Evolutionary conservation across 2,113 vertebrate species (phyloP).

Genomic region (Platanista minor): DNA sequence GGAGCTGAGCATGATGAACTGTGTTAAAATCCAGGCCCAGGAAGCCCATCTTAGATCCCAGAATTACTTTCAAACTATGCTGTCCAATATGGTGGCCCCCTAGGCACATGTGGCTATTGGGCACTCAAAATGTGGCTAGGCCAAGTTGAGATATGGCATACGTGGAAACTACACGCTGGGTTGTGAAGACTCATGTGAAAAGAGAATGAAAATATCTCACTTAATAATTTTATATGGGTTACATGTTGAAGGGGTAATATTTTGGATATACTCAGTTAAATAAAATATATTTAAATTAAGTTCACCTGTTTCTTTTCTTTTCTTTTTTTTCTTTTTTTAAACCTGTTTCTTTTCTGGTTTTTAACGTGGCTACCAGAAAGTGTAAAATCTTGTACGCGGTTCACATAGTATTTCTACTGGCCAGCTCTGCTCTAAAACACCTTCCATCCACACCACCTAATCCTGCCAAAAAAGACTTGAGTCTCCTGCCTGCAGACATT

Average conservation of each 20-base stretch:
- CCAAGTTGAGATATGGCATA: neutral
- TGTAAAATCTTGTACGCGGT: neutral
- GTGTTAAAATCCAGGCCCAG: neutral
- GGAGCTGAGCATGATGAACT: neutral
- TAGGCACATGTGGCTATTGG: neutral
- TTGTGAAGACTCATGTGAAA: neutral
- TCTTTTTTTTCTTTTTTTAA: no score
- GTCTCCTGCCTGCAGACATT: neutral
- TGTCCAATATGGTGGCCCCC: neutral
- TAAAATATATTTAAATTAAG: slow-evolving; percentile 33
- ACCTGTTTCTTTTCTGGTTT: neutral
- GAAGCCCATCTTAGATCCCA: neutral
- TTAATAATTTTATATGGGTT: slow-evolving; percentile 5
- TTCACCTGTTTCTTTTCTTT: neutral
- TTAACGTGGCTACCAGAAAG: slow-evolving; percentile 4
- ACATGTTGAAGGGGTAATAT: neutral
- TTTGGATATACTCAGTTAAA: neutral
- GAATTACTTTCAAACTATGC: slow-evolving; percentile 3
- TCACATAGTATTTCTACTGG: neutral
- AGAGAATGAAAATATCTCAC: neutral
- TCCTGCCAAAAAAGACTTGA: neutral
- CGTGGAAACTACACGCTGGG: neutral
- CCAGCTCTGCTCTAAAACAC: neutral
- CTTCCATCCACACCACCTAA: neutral
- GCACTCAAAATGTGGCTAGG: neutral